Conservation (phyloP, 2,888 invertebrate genomes). For the Nasonovia ribisnigri region DNA sequence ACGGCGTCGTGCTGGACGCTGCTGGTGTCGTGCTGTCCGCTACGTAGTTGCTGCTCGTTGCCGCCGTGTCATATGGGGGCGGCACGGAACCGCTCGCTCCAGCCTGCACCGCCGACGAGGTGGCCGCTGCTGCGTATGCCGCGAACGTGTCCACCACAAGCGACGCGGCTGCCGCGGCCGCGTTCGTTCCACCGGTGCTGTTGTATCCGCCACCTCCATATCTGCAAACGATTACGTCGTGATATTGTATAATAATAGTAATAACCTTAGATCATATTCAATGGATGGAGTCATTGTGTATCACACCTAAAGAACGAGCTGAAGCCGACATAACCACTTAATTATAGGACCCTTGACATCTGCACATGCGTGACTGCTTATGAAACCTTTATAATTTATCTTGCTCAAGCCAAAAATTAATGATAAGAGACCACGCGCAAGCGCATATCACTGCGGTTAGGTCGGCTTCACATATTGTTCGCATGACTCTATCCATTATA, state of each 20-base stretch:
- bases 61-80: conserved; percentile 49
- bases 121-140: conserved; percentile 58
- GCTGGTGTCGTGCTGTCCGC: conserved; percentile 60
- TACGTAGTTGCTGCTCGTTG: conserved; percentile 54
- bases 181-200: conserved; percentile 26
- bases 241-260: not conserved
- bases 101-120: conserved; percentile 42
- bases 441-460: too few relatives aligned
- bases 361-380: too few relatives aligned
- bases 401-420: too few relatives aligned
- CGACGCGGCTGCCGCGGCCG: conserved; percentile 51
- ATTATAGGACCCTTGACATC: too few relatives aligned
- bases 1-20: conserved; percentile 55
- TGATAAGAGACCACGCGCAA: too few relatives aligned
- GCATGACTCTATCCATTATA: too few relatives aligned
- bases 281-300: too few relatives aligned
- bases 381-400: too few relatives aligned
- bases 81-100: conserved; percentile 40
- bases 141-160: conserved; percentile 57
- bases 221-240: not conserved
- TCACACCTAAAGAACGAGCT: too few relatives aligned
- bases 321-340: too few relatives aligned
- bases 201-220: conserved; percentile 45
- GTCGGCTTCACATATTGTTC: too few relatives aligned
- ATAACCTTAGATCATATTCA: too few relatives aligned